Evolutionary conservation across 2,888 invertebrate genomes (phyloP).

Genomic region (Tenthredo scrophulariae): DNA sequence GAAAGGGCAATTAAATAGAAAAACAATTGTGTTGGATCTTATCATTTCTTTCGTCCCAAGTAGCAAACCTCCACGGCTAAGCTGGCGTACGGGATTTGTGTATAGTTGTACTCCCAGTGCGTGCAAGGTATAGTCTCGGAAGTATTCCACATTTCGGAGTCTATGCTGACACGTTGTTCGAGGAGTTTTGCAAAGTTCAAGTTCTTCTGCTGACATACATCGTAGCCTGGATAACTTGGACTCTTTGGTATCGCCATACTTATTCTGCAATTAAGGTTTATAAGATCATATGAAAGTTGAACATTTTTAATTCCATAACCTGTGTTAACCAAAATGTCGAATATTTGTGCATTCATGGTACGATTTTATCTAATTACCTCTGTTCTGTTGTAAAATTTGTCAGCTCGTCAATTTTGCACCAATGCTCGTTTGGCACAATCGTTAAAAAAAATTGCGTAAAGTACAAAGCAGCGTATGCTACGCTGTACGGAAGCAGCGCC

Average conservation of each 20-base stretch:
- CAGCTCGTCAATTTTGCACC: conserved; percentile 78
- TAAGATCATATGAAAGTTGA: not conserved
- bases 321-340: not conserved
- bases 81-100: conserved; percentile 80
- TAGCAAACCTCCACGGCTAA: conserved; percentile 80
- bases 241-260: conserved; percentile 72
- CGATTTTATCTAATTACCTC: not conserved
- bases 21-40: conserved; percentile 32
- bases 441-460: conserved; percentile 80
- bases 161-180: conserved; percentile 58
- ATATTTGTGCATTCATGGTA: not conserved
- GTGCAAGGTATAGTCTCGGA: conserved; percentile 71
- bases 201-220: conserved; percentile 77
- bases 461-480: conserved; percentile 79
- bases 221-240: conserved; percentile 72
- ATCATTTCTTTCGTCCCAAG: conserved; percentile 42
- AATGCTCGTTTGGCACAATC: conserved; percentile 78
- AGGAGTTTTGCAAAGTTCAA: conserved; percentile 69
- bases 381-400: conserved; percentile 55
- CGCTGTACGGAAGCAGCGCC: conserved; percentile 78
- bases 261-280: conserved; percentile 68
- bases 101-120: conserved; percentile 80
- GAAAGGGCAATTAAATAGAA: conserved; percentile 42
- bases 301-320: not conserved
- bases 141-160: conserved; percentile 67